Base-by-base conservation (phyloP, 2,888 invertebrate genomes). In the Agonopterix heracliana region DNA sequence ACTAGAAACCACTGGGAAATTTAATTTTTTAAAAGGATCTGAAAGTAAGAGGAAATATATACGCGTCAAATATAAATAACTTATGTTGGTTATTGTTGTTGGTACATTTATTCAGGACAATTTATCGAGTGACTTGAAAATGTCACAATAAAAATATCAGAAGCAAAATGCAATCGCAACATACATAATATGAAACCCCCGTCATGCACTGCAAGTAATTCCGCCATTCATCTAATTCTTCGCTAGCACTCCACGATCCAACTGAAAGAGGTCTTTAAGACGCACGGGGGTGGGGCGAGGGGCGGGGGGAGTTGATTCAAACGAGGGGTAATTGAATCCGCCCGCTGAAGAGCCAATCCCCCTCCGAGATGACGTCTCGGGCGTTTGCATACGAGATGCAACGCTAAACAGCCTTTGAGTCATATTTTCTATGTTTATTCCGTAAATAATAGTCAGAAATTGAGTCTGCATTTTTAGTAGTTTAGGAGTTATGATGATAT, bases 311-410 rank as follows among this genome's bases (percentile, higher is more conserved):
- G 52, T 54, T 47, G 41, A 43, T 45, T 45, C 50, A 49, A 56
- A 60, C 65, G 64, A 62, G 57, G 60, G 61, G 68, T 71, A 75
- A 73, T 74, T 73, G 70, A 74, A 74, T 75, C 51, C 54, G 3
- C 57, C 56, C 54, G 53, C 41, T 41, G 43, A 52, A 53, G 49
- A 62, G 65, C 58, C 63, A 57, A 63, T 68, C 65, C 64, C 59
- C 59, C 48, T 48, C 61, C 7, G 26, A 26, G 26, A 26, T 26
- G 67, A 68, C 59, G 61, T 26, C 55, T 50, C 54, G 57, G 12
- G 41, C 61, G 65, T 66, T 67, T 68, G 70, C 72, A 74, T 71
- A 56, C 54, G 55, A 62, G 62, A 70, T 65, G 69, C 71, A 64
- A 51, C 59, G 42, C 48, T 46, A 40, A 47, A 47, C 51, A 42